These are phyloP conservation scores for Trachops cirrhosus DNA, from an alignment of 2,797 vertebrate species.

Conservation along the genomic window DNA sequence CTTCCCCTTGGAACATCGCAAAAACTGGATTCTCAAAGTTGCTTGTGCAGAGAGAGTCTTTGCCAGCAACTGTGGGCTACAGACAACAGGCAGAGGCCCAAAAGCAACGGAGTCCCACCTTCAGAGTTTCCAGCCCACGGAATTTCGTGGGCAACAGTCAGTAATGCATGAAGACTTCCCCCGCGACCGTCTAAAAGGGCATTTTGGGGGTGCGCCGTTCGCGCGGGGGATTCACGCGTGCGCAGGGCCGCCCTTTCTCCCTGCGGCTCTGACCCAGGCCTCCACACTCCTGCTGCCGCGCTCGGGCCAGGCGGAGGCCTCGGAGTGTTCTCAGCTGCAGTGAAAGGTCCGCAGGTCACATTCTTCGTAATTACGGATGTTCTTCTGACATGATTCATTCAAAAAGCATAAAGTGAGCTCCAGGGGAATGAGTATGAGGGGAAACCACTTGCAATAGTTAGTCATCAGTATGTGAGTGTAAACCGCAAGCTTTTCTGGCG, in stretches of 20 bases:
- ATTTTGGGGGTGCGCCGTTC: not conserved
- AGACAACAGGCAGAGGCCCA: not conserved
- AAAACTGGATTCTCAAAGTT: not conserved
- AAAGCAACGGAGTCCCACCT: not conserved
- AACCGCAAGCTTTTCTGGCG: constrained; percentile 69
- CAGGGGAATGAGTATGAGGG: constrained; percentile 49
- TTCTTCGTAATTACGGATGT: constrained; percentile 60
- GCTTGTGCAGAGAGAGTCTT: not conserved
- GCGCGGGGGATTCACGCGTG: not conserved
- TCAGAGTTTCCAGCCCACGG: not conserved
- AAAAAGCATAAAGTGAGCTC: constrained; percentile 53
- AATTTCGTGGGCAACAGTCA: not conserved
- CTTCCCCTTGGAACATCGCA: not conserved
- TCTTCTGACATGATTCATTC: constrained; percentile 65
- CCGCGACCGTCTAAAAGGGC: not conserved
- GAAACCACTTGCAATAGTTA: constrained; percentile 63
- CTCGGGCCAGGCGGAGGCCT: not conserved
- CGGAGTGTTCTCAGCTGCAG: constrained; percentile 22
- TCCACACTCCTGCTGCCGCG: not conserved
- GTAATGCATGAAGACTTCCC: not conserved
- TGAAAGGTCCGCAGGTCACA: constrained; percentile 32
- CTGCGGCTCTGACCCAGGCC: not conserved
- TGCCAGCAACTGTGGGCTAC: not conserved
- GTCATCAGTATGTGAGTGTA: constrained; percentile 60
- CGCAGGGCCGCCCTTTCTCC: not conserved